Base-by-base conservation (phyloP, 2,113 vertebrate genomes). In the Platycercus adscitus region DNA sequence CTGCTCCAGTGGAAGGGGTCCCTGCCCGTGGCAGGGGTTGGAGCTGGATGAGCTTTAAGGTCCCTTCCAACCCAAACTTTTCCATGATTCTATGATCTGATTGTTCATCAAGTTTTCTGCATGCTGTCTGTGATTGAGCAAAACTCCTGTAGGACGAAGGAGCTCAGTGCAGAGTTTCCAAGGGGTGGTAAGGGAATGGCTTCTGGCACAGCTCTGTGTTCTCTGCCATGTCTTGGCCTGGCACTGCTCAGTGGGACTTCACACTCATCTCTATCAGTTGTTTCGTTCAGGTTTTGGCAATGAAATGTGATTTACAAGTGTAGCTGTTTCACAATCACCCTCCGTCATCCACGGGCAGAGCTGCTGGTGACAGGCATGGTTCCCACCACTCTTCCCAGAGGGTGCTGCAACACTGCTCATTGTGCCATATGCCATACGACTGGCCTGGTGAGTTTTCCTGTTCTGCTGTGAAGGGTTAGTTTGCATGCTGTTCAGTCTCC, bases 111-210 rank as follows among this genome's bases (percentile, higher is more conserved):
- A 8, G 29, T 63, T 94, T 75, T 78, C 50, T 89, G 13, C 0
- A 0, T 26, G 8, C 20, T 82, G 3, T 37, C 33, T 79, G 13
- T 26, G 4, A 41, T 55, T 41, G 41, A 70, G 71, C 47, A 75
- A 21, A 78, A 66, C 2, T 3, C 72, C 37, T 0, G 0, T 24
- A 61, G 52, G 58, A n/a, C 1, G 3, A 41, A 76, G 63, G 28
- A 88, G 9, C 37, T 69, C 44, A 9, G 15, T 70, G 46, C 24
- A n/a, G 52, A 44, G 43, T 25, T 44, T n/a, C 6, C 25, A 13
- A 37, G 7, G 49, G 7, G 3, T 43, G n/a, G 18, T 33, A 26
- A 60, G 12, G 29, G n/a, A 56, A 82, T 0, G 1, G 63, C 43
- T 13, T 20, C 33, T 4, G 3, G 35, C 44, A 31, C 47, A 1